Evolutionary conservation across 1,140 invertebrate species (phyloP).

Genomic region (Ostrea edulis): DNA sequence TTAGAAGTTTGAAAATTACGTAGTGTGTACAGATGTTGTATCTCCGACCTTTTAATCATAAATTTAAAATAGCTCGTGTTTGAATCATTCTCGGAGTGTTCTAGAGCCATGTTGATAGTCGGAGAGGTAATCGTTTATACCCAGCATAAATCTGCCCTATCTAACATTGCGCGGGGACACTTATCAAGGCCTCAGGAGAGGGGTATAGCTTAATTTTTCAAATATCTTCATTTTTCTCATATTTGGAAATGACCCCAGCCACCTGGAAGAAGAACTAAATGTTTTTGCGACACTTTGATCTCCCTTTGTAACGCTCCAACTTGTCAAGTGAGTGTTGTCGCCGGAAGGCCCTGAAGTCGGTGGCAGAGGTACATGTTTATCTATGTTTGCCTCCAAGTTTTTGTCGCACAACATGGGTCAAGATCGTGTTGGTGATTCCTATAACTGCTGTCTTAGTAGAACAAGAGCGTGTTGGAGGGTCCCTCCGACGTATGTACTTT

Average conservation of each 20-base stretch:
- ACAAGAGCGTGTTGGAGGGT: conserved; percentile 41
- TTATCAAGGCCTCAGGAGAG: neutral
- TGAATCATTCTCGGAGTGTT: conserved; percentile 9
- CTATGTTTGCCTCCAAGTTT: conserved; percentile 35
- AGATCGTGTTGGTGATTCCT: conserved; percentile 41
- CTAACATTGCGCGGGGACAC: conserved; percentile 3
- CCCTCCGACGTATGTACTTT: conserved; percentile 21
- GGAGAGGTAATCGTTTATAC: conserved; percentile 25
- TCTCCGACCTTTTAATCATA: conserved; percentile 34
- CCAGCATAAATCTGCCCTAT: conserved; percentile 9
- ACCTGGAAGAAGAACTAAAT: conserved; percentile 20
- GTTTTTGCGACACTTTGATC: conserved; percentile 24
- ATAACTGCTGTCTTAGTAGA: conserved; percentile 23
- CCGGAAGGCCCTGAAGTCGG: neutral
- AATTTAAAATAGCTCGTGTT: conserved; percentile 35
- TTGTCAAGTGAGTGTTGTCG: conserved; percentile 12
- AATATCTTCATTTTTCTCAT: conserved; percentile 46
- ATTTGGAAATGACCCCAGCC: conserved; percentile 25
- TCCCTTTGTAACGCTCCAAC: neutral
- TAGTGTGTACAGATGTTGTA: neutral
- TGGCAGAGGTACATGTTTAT: conserved; percentile 28
- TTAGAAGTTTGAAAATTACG: conserved; percentile 9
- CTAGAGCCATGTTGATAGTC: neutral
- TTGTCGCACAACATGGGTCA: conserved; percentile 42
- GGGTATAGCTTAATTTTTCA: conserved; percentile 16